phyloP scores from a whole-genome alignment of 1,140 invertebrate species.

The Ruditapes philippinarum region DNA sequence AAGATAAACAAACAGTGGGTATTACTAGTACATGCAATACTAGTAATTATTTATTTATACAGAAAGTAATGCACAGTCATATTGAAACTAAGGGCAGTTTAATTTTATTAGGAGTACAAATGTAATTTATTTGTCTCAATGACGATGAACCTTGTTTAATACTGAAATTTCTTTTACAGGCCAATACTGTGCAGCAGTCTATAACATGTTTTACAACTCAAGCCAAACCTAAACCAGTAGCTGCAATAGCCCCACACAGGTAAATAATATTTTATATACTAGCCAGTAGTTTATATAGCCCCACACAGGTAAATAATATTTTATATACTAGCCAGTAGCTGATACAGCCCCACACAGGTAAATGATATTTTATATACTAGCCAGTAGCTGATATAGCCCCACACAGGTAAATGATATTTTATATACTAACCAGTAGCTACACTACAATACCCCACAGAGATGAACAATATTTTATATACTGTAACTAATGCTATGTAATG shows the following conservation, averaged over 20 bases:
- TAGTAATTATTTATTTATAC: too few relatives aligned
- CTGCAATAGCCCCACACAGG: slow-evolving; percentile 18
- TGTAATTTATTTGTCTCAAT: too few relatives aligned
- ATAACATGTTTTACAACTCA: slow-evolving; percentile 56
- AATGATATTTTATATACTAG: neutral
- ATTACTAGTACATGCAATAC: too few relatives aligned
- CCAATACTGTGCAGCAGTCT: neutral
- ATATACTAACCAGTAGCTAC: slow-evolving; percentile 2
- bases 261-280: neutral
- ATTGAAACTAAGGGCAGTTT: too few relatives aligned
- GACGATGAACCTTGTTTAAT: too few relatives aligned
- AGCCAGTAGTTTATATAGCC: neutral
- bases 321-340: neutral
- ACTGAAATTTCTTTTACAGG: slow-evolving; percentile 7
- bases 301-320: slow-evolving; percentile 34
- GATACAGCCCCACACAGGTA: slow-evolving; percentile 10
- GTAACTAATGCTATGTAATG: too few relatives aligned
- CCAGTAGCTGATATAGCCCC: neutral
- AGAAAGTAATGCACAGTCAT: too few relatives aligned
- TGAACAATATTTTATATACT: too few relatives aligned
- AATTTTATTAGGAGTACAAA: too few relatives aligned
- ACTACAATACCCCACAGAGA: slow-evolving; percentile 28
- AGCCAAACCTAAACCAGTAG: slow-evolving; percentile 42
- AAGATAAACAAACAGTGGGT: neutral
- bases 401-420: neutral